Evolutionary conservation across 2,888 invertebrate genomes (phyloP), one percentile per base, ranked within the genome.

Genomic region (Prosopocoilus inquinatus): DNA sequence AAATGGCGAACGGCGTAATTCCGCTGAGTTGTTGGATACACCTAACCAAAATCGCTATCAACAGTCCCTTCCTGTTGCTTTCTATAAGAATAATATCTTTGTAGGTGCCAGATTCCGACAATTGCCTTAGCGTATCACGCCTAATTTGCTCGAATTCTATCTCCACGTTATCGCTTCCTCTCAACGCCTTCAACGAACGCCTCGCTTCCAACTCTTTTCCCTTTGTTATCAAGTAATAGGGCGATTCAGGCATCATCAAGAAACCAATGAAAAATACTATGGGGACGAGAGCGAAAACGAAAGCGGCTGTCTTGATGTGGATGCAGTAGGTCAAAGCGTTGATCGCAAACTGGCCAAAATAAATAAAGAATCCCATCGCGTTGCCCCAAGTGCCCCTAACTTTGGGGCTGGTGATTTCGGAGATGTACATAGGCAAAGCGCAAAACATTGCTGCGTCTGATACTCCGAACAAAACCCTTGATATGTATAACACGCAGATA

Each of bases 201-300:
- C 60, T 61, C 2, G 74, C 73, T 41, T 68, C 63, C 1, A 67
- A 67, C 9, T 58, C 36, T 41, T 66, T 63, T 0, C 62, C 64
- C 54, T 69, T 67, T 62, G 66, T 70, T 3, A 72, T 53, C 15
- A 63, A 64, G 45, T 62, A 71, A 50, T 72, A 72, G 0, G 73
- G 73, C 3, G 70, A 65, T 77, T 89, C 89, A n/a, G 88, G 88
- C 69, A 87, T 77, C 69, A 82, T 82, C 5, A 44, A 9, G 34
- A 65, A 60, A 28, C 51, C 38, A 7, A 47, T 35, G 2, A 59
- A 36, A 50, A 61, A 64, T 11, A 62, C 20, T 38, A 65, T 44
- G 2, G 57, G 51, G 3, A 61, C 2, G 1, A 47, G 16, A 2
- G 55, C 45, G 9, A 50, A 57, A 8, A 63, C 52, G 34, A 53